phyloP scores from a whole-genome alignment of 2,797 vertebrate species.

The Morelia viridis region DNA sequence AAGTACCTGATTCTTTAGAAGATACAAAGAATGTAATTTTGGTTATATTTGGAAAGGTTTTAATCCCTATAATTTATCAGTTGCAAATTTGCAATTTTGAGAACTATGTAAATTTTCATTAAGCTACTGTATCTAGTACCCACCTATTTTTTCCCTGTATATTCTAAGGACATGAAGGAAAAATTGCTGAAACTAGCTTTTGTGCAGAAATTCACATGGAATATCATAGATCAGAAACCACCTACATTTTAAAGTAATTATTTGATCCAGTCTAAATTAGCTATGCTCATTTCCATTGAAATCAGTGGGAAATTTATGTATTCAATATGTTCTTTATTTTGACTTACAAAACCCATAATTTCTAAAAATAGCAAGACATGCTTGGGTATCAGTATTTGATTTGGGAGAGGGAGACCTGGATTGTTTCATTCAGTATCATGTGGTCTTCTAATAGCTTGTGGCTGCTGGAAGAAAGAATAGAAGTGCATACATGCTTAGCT shows the following conservation, averaged over 20 bases:
- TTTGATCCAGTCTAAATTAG: not conserved
- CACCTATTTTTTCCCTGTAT: not conserved
- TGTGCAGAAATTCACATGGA: not conserved
- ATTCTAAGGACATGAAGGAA: not conserved
- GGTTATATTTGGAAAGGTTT: not conserved
- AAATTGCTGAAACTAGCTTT: not conserved
- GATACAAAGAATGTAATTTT: not conserved
- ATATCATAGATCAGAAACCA: conserved; percentile 6
- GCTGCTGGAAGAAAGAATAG: conserved; percentile 79
- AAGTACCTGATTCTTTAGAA: not conserved
- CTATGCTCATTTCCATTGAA: not conserved
- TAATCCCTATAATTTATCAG: not conserved
- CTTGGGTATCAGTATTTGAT: conserved; percentile 13
- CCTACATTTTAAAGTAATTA: not conserved
- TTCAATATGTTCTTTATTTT: not conserved
- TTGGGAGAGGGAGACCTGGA: conserved; percentile 19
- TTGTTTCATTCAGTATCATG: conserved; percentile 60
- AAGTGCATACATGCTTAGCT: conserved; percentile 80
- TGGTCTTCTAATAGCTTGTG: conserved; percentile 68
- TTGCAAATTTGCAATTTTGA: not conserved
- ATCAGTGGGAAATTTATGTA: not conserved
- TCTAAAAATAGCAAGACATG: conserved; percentile 8
- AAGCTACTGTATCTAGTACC: not conserved
- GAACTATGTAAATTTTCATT: not conserved
- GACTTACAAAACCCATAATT: not conserved